These are phyloP conservation scores for Neria commutata DNA, from an alignment of 2,888 invertebrate genomes.

Conservation along the genomic window DNA sequence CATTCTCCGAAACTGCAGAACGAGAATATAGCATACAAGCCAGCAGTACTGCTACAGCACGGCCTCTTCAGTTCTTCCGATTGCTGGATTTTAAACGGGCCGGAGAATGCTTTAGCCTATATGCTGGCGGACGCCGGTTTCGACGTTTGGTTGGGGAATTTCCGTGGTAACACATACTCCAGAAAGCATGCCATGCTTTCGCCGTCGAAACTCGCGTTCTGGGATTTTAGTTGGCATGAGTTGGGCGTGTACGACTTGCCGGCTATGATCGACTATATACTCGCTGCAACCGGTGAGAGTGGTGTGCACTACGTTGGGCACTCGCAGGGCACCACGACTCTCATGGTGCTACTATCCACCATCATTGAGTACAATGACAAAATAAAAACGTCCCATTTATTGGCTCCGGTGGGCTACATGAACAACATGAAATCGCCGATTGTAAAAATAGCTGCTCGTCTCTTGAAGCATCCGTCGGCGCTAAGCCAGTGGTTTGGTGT, in stretches of 20 bases:
- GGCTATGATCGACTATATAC: constrained; percentile 40
- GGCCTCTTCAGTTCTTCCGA: constrained; percentile 38
- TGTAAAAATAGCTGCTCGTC: constrained; percentile 56
- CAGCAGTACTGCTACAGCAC: constrained; percentile 63
- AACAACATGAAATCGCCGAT: constrained; percentile 62
- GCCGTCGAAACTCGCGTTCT: constrained; percentile 25
- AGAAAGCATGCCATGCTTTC: constrained; percentile 34
- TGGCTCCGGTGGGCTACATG: constrained; percentile 56
- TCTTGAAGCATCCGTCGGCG: constrained; percentile 25
- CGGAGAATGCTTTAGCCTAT: constrained; percentile 34
- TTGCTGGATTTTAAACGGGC: constrained; percentile 37
- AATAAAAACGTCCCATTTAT: constrained; percentile 36
- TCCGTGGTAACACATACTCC: constrained; percentile 42
- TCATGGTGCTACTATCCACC: constrained; percentile 27
- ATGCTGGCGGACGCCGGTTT: constrained; percentile 43
- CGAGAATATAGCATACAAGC: constrained; percentile 38
- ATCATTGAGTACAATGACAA: constrained; percentile 38
- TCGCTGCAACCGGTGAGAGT: constrained; percentile 18
- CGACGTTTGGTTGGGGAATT: constrained; percentile 48
- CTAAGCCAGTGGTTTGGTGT: constrained; percentile 28
- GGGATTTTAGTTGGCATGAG: constrained; percentile 77
- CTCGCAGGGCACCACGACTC: constrained; percentile 43
- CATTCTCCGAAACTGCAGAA: constrained; percentile 26
- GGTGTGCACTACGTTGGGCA: constrained; percentile 42
- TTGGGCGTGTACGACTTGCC: constrained; percentile 70